Conservation (phyloP, 2,888 invertebrate species). For the Ernsta delagoae region DNA sequence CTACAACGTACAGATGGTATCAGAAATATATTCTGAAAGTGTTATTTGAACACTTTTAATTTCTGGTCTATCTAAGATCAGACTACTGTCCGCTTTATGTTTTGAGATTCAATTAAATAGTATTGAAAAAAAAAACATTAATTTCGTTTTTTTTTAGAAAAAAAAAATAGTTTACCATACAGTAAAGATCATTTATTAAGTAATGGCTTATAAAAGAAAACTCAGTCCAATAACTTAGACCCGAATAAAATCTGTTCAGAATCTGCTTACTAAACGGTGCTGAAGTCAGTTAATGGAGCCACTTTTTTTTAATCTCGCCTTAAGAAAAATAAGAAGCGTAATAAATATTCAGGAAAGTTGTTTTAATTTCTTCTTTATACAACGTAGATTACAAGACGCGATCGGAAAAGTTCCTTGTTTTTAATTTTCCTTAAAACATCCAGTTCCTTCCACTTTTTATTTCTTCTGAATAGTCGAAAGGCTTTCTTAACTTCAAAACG, state of each 20-base stretch:
- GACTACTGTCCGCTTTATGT: too few relatives aligned
- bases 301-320: slow-evolving; percentile 65
- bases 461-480: slow-evolving; percentile 77
- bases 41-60: too few relatives aligned
- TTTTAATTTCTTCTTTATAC: slow-evolving; percentile 84
- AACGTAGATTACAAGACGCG: slow-evolving; percentile 79
- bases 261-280: slow-evolving; percentile 18
- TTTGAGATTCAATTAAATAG: too few relatives aligned
- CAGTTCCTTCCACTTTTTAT: slow-evolving; percentile 78
- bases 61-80: too few relatives aligned
- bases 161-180: too few relatives aligned
- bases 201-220: too few relatives aligned
- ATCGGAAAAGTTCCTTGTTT: slow-evolving; percentile 82
- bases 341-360: slow-evolving; percentile 84
- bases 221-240: neutral
- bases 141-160: too few relatives aligned
- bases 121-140: too few relatives aligned
- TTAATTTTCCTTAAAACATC: slow-evolving; percentile 84
- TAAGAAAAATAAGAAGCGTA: slow-evolving; percentile 76
- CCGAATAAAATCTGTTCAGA: neutral
- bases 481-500: slow-evolving; percentile 77
- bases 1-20: too few relatives aligned
- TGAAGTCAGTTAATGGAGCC: slow-evolving; percentile 28
- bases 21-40: too few relatives aligned
- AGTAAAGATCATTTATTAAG: too few relatives aligned